Evolutionary conservation across 2,797 vertebrate species (phyloP), one percentile per base, ranked within the genome.

Genomic region (Amniataba percoides): DNA sequence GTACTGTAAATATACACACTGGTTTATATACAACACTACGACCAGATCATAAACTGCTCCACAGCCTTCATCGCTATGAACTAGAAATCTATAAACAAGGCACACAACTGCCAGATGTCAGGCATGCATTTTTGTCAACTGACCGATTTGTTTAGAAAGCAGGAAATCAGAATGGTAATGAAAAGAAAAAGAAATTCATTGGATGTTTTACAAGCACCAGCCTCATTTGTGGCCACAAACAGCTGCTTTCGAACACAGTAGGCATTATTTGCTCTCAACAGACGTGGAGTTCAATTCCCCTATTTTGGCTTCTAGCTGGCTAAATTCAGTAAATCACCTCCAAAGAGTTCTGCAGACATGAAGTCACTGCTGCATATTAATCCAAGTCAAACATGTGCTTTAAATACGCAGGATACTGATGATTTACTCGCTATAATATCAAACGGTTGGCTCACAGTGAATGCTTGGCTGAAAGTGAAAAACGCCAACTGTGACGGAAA

Each of bases 1-100:
- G 65, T 78, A 66, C 61, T 74, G 80, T 87, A 91, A 91, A 91
- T 91, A 89, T 19, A 82, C 86, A 77, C 34, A 81, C 73, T 16
- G 42, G 81, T 87, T 89, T 77, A 87, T 65, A 83, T 34, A 82
- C 82, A 87, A 75, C 63, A 78, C 27, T 15, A 48, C 27, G 46
- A 74, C 36, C 72, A 52, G 3, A 79, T 84, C 75, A 78, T 87
- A 75, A 84, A 87, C 58, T 58, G 34, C 46, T 60, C 40, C 12
- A 52, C 1, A 39, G 59, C 15, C 31, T 68, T 70, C 70, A 77
- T 74, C 62, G 87, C 73, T 66, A 71, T 3, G 14, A 67, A 73
- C 74, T 59, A 14, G 0, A 63, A 57, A 83, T 65, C 64, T 78
- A 57, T 71, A 88, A 89, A 86, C 83, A 85, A 70, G 42, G 52